phyloP scores from a whole-genome alignment of 2,888 invertebrate genomes.

The Hermaeophaga mercurialis region DNA sequence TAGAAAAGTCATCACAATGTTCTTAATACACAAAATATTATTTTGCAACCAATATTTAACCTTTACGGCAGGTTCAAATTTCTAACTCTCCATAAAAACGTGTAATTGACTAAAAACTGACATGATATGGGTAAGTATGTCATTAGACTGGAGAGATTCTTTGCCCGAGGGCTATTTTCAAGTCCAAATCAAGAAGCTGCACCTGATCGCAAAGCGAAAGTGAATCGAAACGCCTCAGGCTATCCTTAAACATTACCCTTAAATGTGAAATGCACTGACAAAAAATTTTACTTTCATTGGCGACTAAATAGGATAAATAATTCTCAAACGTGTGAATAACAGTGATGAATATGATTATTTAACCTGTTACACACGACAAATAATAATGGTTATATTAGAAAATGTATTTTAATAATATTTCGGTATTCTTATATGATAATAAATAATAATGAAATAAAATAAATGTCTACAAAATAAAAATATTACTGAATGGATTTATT shows the following conservation, averaged over 20 bases:
- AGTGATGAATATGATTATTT: too few species aligned
- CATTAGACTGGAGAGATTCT: constrained; percentile 37
- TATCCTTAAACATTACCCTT: constrained; percentile 26
- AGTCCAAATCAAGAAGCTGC: constrained; percentile 34
- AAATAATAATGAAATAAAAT: too few species aligned
- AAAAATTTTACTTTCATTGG: constrained; percentile 33
- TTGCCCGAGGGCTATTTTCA: constrained; percentile 34
- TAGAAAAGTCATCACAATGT: too few species aligned
- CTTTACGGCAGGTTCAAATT: not conserved
- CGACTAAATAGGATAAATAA: not conserved
- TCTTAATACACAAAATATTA: too few species aligned
- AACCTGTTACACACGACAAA: too few species aligned
- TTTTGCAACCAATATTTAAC: not conserved
- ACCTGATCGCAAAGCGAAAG: constrained; percentile 34
- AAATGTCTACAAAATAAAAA: too few species aligned
- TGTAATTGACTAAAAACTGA: not conserved
- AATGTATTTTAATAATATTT: too few species aligned
- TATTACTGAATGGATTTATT: too few species aligned
- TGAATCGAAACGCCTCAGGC: constrained; percentile 26
- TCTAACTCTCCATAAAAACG: not conserved
- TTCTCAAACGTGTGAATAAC: too few species aligned
- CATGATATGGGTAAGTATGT: constrained; percentile 39
- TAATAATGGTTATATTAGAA: too few species aligned
- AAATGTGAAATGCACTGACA: constrained; percentile 26
- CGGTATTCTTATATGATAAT: too few species aligned